A percentile compares a stretch with the other conserved stretches of the same genome.
These are phyloP conservation scores for Formica aserva DNA, from an alignment of 2,888 invertebrate genomes.

Conservation along the genomic window DNA sequence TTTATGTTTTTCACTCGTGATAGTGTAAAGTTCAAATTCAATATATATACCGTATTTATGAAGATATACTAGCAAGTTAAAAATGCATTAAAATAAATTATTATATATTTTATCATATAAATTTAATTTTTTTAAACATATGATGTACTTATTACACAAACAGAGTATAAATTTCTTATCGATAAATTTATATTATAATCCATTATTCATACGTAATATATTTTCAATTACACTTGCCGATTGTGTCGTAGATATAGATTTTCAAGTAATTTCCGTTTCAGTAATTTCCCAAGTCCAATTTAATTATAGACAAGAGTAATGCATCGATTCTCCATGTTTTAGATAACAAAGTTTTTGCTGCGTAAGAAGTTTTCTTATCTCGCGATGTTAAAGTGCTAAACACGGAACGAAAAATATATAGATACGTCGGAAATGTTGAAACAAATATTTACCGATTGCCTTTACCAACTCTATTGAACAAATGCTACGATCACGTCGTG, in stretches of 20 bases:
- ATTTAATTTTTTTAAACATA: background rate
- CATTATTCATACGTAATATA: background rate
- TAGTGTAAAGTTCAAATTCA: background rate
- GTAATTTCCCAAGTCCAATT: background rate
- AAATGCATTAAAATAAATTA: background rate
- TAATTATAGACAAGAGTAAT: slow-evolving; percentile 13
- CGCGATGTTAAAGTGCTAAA: background rate
- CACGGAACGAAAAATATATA: slow-evolving; percentile 19
- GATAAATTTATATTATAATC: background rate
- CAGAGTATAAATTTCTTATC: background rate
- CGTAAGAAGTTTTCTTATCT: slow-evolving; percentile 35
- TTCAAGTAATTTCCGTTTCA: background rate
- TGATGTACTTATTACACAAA: background rate
- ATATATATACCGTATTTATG: background rate
- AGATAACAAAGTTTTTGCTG: slow-evolving; percentile 28
- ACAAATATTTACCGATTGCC: slow-evolving; percentile 25
- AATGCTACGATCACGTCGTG: background rate
- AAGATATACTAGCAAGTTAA: background rate
- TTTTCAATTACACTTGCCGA: background rate
- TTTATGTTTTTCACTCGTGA: background rate
- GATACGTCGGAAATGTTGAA: slow-evolving; percentile 23
- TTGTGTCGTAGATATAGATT: background rate
- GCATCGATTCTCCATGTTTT: background rate
- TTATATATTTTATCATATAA: background rate
- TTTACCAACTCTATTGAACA: background rate